Conservation (phyloP, 2,113 vertebrate genomes). For the Crocuta crocuta region DNA sequence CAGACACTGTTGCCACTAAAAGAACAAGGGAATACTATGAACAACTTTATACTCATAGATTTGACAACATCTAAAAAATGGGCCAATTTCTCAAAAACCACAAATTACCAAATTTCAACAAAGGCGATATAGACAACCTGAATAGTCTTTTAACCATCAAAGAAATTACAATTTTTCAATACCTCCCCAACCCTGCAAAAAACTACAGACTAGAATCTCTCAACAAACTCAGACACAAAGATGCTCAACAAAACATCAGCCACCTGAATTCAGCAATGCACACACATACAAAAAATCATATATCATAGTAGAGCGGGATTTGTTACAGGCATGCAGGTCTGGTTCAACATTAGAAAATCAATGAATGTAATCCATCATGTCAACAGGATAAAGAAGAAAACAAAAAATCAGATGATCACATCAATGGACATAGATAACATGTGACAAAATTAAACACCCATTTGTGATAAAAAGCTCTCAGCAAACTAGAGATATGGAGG, state of each 20-base stretch:
- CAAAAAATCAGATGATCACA: background rate
- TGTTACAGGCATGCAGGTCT: background rate
- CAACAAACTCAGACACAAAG: background rate
- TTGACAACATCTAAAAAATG: background rate
- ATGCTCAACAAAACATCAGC: background rate
- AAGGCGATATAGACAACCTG: background rate
- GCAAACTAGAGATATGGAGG: background rate
- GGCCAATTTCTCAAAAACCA: background rate
- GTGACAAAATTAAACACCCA: background rate
- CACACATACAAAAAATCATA: background rate
- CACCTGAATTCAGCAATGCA: background rate
- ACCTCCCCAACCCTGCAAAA: background rate
- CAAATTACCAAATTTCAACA: background rate
- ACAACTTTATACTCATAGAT: background rate
- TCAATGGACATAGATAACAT: background rate
- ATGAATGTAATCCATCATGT: background rate
- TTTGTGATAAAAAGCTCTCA: background rate
- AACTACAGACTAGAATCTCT: background rate
- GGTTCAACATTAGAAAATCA: background rate
- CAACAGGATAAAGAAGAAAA: background rate
- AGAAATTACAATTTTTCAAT: background rate
- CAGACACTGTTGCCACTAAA: background rate
- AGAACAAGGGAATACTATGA: background rate
- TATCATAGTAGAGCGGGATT: background rate
- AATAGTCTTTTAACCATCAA: background rate